These are phyloP conservation scores for Amorpha juglandis DNA, from an alignment of 2,888 invertebrate genomes.

Conservation along the genomic window DNA sequence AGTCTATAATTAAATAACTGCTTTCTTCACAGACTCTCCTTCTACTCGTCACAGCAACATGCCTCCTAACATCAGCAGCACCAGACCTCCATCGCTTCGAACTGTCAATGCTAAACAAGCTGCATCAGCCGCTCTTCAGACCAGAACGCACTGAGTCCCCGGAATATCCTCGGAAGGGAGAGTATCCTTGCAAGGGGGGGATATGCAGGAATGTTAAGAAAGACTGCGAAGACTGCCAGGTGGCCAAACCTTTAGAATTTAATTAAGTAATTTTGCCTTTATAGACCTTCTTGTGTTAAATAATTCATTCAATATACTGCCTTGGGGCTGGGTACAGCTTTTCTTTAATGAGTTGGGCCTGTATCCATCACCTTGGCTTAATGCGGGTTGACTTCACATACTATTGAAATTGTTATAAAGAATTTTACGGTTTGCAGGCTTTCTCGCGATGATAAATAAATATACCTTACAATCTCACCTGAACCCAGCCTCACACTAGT, in stretches of 20 bases:
- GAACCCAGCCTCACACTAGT: too few relatives aligned
- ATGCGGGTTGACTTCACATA: too few relatives aligned
- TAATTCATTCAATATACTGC: too few relatives aligned
- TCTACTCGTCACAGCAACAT: not conserved
- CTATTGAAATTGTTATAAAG: too few relatives aligned
- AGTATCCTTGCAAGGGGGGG: conserved; percentile 51
- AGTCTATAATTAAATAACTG: not conserved
- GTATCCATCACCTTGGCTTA: too few relatives aligned
- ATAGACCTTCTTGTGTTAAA: too few relatives aligned
- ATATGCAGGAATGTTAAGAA: conserved; percentile 45
- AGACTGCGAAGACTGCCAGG: conserved; percentile 53
- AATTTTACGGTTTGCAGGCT: too few relatives aligned
- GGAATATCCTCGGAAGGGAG: conserved; percentile 59
- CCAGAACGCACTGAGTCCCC: conserved; percentile 42
- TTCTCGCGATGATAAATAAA: too few relatives aligned
- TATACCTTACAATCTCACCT: too few relatives aligned
- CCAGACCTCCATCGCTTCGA: conserved; percentile 45
- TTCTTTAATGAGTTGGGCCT: too few relatives aligned
- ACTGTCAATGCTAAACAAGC: conserved; percentile 51
- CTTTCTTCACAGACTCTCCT: not conserved
- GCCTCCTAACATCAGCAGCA: conserved; percentile 35
- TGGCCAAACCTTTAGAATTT: conserved; percentile 46
- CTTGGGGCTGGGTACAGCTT: too few relatives aligned
- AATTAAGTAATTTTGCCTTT: conserved; percentile 27
- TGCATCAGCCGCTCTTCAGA: conserved; percentile 56